Evolutionary conservation across 2,113 vertebrate genomes (phyloP).

Genomic region (Sander lucioperca): DNA sequence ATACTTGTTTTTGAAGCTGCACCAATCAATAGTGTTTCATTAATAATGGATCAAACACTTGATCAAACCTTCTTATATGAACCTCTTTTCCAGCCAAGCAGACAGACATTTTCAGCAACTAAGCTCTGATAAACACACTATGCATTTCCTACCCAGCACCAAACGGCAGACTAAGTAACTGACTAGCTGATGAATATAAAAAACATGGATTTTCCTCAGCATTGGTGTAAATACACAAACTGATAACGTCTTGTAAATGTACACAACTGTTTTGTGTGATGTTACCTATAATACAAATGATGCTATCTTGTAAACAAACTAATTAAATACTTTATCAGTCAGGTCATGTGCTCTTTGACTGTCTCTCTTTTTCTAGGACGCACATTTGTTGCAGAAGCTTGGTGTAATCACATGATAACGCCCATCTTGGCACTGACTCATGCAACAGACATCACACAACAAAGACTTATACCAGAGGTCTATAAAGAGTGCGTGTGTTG

Average conservation of each 20-base stretch:
- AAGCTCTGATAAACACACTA: not conserved
- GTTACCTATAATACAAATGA: conserved; percentile 30
- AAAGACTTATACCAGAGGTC: not conserved
- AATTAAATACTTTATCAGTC: conserved; percentile 37
- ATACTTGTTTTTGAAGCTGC: not conserved
- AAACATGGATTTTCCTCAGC: not conserved
- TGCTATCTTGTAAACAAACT: conserved; percentile 32
- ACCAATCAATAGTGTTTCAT: not conserved
- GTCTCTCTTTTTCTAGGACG: not conserved
- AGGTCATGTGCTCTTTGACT: not conserved
- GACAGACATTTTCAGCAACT: not conserved
- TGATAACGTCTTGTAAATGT: not conserved
- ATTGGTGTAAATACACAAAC: not conserved
- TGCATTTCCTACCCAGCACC: not conserved
- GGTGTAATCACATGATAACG: conserved; percentile 1
- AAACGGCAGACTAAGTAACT: not conserved
- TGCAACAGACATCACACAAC: conserved; percentile 1
- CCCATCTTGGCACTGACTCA: conserved; percentile 13
- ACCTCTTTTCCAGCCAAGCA: not conserved
- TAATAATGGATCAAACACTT: too few species aligned
- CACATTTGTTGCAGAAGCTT: conserved; percentile 34
- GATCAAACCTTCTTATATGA: not conserved
- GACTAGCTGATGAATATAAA: too few species aligned
- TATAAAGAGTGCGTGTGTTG: conserved; percentile 31
- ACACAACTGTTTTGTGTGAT: conserved; percentile 1